Conservation (phyloP, 1,140 invertebrate genomes). For the Drosophila carrolli region DNA sequence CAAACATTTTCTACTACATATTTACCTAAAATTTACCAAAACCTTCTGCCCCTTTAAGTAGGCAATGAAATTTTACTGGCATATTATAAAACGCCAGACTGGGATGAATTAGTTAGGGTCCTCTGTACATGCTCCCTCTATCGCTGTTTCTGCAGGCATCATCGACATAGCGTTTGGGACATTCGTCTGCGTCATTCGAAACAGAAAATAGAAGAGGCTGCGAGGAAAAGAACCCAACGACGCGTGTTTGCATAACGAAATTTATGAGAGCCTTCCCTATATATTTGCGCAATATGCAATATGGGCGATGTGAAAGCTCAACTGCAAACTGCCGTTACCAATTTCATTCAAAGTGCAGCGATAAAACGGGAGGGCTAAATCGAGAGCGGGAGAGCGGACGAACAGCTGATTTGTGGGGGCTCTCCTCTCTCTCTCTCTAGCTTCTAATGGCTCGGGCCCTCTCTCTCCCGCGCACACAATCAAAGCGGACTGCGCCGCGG, state of each 20-base stretch:
- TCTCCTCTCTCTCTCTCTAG: conserved; percentile 24
- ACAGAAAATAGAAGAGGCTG: conserved; percentile 4
- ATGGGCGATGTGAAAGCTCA: conserved; percentile 64
- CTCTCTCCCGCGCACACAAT: conserved; percentile 38
- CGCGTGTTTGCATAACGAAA: conserved; percentile 61
- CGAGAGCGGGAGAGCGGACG: conserved; percentile 13
- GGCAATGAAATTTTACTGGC: neutral
- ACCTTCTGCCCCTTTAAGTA: neutral
- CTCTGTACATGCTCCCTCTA: conserved; percentile 11
- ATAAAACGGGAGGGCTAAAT: neutral
- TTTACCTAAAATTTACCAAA: neutral
- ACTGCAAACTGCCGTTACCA: conserved; percentile 70
- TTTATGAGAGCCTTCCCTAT: conserved; percentile 27
- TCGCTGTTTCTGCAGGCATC: conserved; percentile 29
- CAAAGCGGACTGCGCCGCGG: conserved; percentile 68
- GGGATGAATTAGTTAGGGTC: too few relatives aligned
- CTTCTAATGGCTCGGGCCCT: conserved; percentile 54
- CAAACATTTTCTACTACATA: too few relatives aligned
- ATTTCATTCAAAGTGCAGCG: conserved; percentile 73
- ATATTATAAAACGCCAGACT: neutral
- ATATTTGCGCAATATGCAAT: conserved; percentile 62
- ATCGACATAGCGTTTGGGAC: conserved; percentile 46
- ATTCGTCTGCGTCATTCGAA: conserved; percentile 76
- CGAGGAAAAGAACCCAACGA: conserved; percentile 20
- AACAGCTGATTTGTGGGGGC: conserved; percentile 65